Evolutionary conservation across 2,797 vertebrate genomes (phyloP).

Genomic region (Myoxocephalus aenaeus): DNA sequence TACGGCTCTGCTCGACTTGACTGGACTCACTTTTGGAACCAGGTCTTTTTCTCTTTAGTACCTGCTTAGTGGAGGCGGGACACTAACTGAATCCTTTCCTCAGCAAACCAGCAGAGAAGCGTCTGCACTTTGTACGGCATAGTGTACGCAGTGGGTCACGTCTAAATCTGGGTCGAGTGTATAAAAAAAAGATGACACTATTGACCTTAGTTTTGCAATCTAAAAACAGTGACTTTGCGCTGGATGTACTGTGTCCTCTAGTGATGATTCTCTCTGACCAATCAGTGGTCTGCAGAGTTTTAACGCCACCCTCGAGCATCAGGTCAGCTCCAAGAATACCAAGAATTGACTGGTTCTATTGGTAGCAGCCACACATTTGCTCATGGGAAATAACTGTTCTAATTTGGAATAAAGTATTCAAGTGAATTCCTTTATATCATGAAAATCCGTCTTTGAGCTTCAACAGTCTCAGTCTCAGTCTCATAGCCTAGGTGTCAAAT

Average conservation of each 20-base stretch:
- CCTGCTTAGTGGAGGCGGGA: background rate
- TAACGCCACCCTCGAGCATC: background rate
- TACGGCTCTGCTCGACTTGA: background rate
- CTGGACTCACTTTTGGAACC: background rate
- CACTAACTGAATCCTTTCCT: constrained; percentile 1
- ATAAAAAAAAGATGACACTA: background rate
- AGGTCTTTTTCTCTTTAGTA: background rate
- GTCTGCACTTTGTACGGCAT: background rate
- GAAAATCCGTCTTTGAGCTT: background rate
- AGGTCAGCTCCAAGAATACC: background rate
- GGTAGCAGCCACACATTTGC: background rate
- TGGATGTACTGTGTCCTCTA: background rate
- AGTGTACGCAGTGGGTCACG: background rate
- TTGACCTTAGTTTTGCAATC: background rate
- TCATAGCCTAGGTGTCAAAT: too few species aligned
- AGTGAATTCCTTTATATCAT: background rate
- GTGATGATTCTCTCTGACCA: background rate
- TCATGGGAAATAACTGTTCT: background rate
- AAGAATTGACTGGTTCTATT: background rate
- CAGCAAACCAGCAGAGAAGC: background rate
- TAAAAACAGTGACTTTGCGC: background rate
- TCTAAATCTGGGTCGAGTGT: background rate
- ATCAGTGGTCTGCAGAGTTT: background rate
- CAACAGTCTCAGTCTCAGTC: too few species aligned
- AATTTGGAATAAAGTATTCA: background rate